Evolutionary conservation across 2,888 invertebrate genomes (phyloP), one percentile per base, ranked within the genome.

Genomic region (Athrips mouffetella): DNA sequence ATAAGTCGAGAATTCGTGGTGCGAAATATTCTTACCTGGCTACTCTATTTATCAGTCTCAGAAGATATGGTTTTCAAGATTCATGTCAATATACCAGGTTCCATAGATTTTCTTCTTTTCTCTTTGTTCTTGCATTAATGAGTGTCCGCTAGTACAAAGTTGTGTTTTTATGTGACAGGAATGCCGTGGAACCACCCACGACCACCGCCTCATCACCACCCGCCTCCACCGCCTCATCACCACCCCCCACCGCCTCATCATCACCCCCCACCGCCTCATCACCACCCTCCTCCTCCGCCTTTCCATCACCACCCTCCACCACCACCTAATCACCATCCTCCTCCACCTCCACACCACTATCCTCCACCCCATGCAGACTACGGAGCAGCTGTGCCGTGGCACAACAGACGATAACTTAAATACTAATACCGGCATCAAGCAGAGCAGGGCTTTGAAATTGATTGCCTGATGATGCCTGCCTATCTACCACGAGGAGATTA

Each of bases 181-280:
- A 83, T 84, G 85, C n/a, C 23, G 33, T 46, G 54, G 37, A n/a
- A 29, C 54, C 58, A 58, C 47, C 58, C 55, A 21, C 55, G 54
- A 30, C 52, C 63, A 31, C 59, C 59, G 5, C 54, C 57, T 20
- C 53, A 50, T 3, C 54, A 49, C 30, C 57, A 15, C 40, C 55
- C 18, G n/a, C 52, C 48, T 16, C 56, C 41, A 45, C 48, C 40
- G 15, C 49, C 31, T 5, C 49, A 30, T 30, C 55, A 49, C 8
- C 57, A 49, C 1, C 58, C 31, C n/a, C 59, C 54, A 3, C 64
- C 51, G 6, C 60, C 47, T 35, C 58, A 51, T 4, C 61, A 52
- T 27, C 54, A 50, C 20, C 62, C 58, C 2, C 67, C 59, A 13
- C 50, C 59, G 42, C 50, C 55, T 8, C 53, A 51, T 13, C 58